Base-by-base conservation (phyloP, 2,113 vertebrate species). In the Centropus bengalensis region DNA sequence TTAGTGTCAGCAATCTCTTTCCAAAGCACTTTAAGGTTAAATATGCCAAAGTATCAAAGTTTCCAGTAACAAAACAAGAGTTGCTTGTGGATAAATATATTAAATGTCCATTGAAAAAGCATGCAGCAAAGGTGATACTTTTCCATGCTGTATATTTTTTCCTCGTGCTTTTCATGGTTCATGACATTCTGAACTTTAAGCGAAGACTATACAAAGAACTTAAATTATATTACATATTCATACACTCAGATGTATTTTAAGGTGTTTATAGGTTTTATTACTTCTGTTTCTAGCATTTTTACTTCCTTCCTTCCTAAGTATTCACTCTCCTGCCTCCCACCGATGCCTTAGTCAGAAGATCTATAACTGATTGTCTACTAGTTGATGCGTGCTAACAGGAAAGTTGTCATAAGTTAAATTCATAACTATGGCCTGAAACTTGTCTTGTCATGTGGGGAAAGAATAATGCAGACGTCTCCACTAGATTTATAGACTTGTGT, bases 391-490 rank as follows among this genome's bases (percentile, higher is more conserved):
- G 19, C n/a, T 89, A 95, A 87, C 14, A 84, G 64, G 82, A 69
- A 96, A 90, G 58, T 63, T 89, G 45, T 91, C 94, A 93, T 58
- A 88, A 94, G 86, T 91, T 82, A 95, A 88, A 94, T 86, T 85
- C 52, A 32, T 92, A 71, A 77, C 74, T 78, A 60, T 75, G 90
- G 56, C 38, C 58, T 95, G 70, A 82, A 94, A 59, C 45, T 91
- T 96, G 23, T 79, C 80, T 91, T 92, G 52, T 89, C 66, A 26
- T 38, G 22, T 32, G 40, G 47, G 14, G 38, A 74, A 94, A 79
- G 75, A 95, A 59, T 89, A 91, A 96, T 71, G 33, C 49, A 92
- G 82, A 49, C 2, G 1, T 92, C 73, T 82, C 94, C 75, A 59
- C 52, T 70, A 87, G 68, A 96, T 96, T 96, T 95, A 91, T 81